phyloP scores from a whole-genome alignment of 2,888 invertebrate genomes.

The Troides oblongomaculatus region DNA sequence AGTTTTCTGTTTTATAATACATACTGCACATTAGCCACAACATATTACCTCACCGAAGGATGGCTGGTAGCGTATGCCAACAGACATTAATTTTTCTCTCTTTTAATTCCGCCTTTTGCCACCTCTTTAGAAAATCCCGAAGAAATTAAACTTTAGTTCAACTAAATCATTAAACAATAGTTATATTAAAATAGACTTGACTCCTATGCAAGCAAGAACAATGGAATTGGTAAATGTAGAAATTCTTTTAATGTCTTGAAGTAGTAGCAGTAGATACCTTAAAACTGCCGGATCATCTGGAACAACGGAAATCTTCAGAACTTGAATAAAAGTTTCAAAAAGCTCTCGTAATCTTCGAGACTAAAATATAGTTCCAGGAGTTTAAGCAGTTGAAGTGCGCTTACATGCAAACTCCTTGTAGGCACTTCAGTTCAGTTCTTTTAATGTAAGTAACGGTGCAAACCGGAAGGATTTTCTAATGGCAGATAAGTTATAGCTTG shows the following conservation, averaged over 20 bases:
- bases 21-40: no score
- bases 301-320: constrained; percentile 21
- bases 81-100: no score
- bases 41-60: no score
- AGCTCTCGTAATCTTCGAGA: constrained; percentile 24
- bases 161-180: no score
- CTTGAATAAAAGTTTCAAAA: constrained; percentile 25
- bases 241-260: not conserved
- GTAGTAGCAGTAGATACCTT: not conserved
- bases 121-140: no score
- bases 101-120: no score
- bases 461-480: not conserved
- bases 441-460: constrained; percentile 2
- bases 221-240: not conserved
- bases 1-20: no score
- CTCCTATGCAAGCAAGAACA: not conserved
- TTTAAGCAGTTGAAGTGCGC: constrained; percentile 23
- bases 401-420: constrained; percentile 27
- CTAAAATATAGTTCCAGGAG: constrained; percentile 26
- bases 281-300: constrained; percentile 22
- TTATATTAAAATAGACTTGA: no score
- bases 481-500: no score
- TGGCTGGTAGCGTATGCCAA: no score
- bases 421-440: constrained; percentile 16
- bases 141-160: no score